Evolutionary conservation across 2,797 vertebrate genomes (phyloP), one percentile per base, ranked within the genome.

Genomic region (Coreius guichenoti): DNA sequence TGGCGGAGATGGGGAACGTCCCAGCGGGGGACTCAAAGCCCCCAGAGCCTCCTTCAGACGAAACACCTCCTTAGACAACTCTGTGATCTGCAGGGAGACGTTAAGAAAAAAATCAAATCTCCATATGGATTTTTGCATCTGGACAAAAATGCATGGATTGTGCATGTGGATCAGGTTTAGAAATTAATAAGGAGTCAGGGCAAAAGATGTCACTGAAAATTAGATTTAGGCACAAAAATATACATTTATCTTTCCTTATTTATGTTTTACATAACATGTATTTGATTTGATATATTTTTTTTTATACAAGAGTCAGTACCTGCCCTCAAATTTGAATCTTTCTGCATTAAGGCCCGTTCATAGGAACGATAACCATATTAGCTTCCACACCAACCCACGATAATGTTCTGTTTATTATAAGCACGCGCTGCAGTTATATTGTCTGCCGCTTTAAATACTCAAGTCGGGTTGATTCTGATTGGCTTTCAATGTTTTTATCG

Each of bases 1-100:
- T 56, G 91, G 86, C 67, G 94, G 89, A n/a, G 93, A 82, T 14
- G 93, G 82, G 36, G 91, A 87, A 76, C 94, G 89, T 54, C 90
- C 94, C 0, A 92, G 92, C 26, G 61, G 93, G 51, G 94, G 94
- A 0, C 94, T 96, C 74, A 97, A 93, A 61, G 95, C 94, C 0
- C 96, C 96, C 67, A 98, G 90, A 0, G 97, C 97, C 91, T 99
- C 97, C 88, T 98, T 98, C 58, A 98, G 92, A 70, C 95, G 95
- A 91, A 98, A 97, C 80, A 98, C 96, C 85, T 98, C 97, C 84
- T 98, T 98, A 8, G 97, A 99, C 84, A 98, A 93, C 84, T 98
- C 98, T 0, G 96, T 98, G 92, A 99, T 98, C 98, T 99, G 93
- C 29, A 61, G 0, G 84, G 1, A 61, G 5, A n/a, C 6, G 17